These are phyloP conservation scores for Morus bassanus DNA, from an alignment of 2,797 vertebrate genomes.

Conservation along the genomic window DNA sequence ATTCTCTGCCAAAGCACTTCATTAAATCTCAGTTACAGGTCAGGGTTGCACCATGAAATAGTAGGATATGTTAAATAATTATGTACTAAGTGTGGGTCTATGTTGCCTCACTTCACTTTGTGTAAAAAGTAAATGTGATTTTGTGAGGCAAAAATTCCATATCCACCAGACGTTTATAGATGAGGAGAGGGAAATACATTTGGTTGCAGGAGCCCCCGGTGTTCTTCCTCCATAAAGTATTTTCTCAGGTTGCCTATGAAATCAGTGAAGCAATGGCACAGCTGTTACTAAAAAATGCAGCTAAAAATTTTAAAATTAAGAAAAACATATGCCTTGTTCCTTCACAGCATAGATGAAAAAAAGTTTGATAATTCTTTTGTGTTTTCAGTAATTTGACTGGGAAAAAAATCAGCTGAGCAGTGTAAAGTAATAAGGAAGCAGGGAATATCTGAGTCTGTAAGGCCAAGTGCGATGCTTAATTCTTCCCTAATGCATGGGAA, in stretches of 20 bases:
- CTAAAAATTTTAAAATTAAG: neutral
- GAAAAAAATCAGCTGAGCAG: neutral
- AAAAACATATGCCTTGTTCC: neutral
- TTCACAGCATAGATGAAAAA: neutral
- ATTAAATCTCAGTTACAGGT: constrained; percentile 62
- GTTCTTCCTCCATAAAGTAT: constrained; percentile 37
- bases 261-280: constrained; percentile 9
- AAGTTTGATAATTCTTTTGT: neutral
- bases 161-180: constrained; percentile 23
- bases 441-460: neutral
- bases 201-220: constrained; percentile 30
- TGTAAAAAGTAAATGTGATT: constrained; percentile 40
- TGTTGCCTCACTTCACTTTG: constrained; percentile 39
- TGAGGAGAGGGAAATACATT: constrained; percentile 43
- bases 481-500: neutral
- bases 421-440: neutral
- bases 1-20: constrained; percentile 57
- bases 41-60: constrained; percentile 59
- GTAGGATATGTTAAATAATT: constrained; percentile 63
- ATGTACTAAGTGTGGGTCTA: constrained; percentile 5
- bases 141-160: constrained; percentile 54
- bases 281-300: neutral
- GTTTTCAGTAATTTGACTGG: neutral
- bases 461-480: neutral
- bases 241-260: constrained; percentile 60